phyloP scores from a whole-genome alignment of 2,113 vertebrate genomes.

The Spermophilus dauricus region DNA sequence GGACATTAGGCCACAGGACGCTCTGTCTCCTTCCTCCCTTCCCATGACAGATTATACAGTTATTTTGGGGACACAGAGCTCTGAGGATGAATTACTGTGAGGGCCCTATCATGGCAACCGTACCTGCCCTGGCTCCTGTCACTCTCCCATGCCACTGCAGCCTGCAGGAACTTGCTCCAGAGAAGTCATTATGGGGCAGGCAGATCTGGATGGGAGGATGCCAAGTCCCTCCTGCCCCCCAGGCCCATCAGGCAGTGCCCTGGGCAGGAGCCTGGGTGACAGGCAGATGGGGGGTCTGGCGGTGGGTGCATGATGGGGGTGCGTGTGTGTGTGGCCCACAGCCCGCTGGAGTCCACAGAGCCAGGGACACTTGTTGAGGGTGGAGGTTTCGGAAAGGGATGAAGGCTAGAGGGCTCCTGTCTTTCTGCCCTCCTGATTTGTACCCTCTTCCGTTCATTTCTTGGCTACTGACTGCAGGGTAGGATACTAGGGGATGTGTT shows the following conservation, averaged over 20 bases:
- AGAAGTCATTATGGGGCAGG: constrained; percentile 36
- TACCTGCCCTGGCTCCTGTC: constrained; percentile 45
- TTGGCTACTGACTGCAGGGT: accelerated
- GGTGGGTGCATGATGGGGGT: accelerated
- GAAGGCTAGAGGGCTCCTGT: background rate
- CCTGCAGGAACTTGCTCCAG: background rate
- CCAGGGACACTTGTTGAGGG: background rate
- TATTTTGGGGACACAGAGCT: background rate
- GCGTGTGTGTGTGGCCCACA: background rate
- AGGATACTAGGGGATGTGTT: accelerated
- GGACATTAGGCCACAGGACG: accelerated
- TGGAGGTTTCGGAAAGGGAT: background rate
- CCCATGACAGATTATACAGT: background rate
- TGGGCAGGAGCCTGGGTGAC: too few species aligned
- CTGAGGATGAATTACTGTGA: background rate
- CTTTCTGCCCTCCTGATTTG: background rate
- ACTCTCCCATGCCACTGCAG: background rate
- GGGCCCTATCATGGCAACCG: constrained; percentile 72
- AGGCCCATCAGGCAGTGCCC: background rate
- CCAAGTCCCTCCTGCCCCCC: background rate
- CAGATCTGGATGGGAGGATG: accelerated
- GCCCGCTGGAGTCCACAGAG: background rate
- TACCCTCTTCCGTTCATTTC: background rate
- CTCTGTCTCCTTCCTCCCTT: constrained; percentile 15
- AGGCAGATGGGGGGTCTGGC: accelerated